Conservation (phyloP, 2,113 vertebrate genomes). For the Echinops telfairi region DNA sequence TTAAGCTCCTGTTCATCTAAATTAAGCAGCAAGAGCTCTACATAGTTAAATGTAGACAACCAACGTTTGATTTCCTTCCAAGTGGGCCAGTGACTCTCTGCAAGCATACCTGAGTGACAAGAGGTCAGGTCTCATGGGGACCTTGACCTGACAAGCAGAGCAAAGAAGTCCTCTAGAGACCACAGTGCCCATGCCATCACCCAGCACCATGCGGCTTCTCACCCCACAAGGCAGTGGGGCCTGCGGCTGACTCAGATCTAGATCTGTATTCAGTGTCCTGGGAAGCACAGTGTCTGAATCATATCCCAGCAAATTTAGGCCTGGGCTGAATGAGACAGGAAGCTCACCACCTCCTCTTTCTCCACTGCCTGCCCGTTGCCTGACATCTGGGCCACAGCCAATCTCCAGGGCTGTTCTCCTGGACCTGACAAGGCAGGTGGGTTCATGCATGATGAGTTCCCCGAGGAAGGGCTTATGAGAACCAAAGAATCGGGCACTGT, state of each 20-base stretch:
- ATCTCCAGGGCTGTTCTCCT: background rate
- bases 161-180: background rate
- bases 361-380: background rate
- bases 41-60: background rate
- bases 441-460: background rate
- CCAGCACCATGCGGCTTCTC: background rate
- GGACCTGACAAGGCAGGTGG: background rate
- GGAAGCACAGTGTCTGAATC: background rate
- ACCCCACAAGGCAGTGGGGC: background rate
- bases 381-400: background rate
- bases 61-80: background rate
- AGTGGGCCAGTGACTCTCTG: background rate
- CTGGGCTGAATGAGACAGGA: background rate
- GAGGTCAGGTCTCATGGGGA: background rate
- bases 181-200: fast-evolving
- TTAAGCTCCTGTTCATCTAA: constrained; percentile 19
- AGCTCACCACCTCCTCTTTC: background rate
- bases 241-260: constrained; percentile 3
- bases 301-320: background rate
- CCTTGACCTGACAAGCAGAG: background rate
- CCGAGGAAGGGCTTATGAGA: background rate
- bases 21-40: constrained; percentile 49
- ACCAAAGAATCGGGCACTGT: background rate
- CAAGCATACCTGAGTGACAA: background rate
- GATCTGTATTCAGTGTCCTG: background rate